Base-by-base conservation (phyloP, 1,140 invertebrate genomes). In the Druon quercuslanigerum region DNA sequence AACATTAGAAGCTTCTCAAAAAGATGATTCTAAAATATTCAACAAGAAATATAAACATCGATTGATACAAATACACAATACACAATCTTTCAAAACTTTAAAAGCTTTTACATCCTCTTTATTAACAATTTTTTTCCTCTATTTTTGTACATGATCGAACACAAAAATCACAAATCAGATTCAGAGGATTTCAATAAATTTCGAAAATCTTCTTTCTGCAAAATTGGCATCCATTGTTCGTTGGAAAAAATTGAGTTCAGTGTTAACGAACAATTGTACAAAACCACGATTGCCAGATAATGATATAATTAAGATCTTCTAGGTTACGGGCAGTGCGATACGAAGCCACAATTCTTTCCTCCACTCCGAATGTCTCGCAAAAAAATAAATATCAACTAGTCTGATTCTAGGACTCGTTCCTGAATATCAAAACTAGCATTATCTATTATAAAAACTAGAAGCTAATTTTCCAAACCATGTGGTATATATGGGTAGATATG, bases 61-160 rank as follows among this genome's bases (percentile, higher is more conserved):
- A 60, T 60, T 5, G 57, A 66, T 66, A 40, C 60, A 66, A 66
- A 66, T 66, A 66, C 60, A 46, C 60, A 25, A 13, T 66, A 46
- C 33, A 66, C 60, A 66, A 66, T 66, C 16, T 40, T 66, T 66
- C 40, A 66, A 33, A 66, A 33, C 60, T 66, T 66, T 46, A 3
- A 7, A 66, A 66, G 60, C 60, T 66, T 66, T 66, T 16, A n/a
- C 3, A n/a, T 33, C 33, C 20, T 33, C 40, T 66, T 33, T 40
- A 40, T 66, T 4, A 40, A 33, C 33, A 66, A 66, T 46, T 66
- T 25, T 66, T 25, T 20, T 57, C 60, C 33, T 66, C 12, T 66
- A 46, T 46, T 40, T 66, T 40, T 40, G 60, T 66, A 66, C 60
- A 66, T 46, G 40, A 66, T 66, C 14, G 33, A n/a, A 33, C 60